A percentile compares a stretch with the other conserved stretches of the same genome.
phyloP scores from a whole-genome alignment of 2,113 vertebrate genomes.

The Datnioides undecimradiatus region DNA sequence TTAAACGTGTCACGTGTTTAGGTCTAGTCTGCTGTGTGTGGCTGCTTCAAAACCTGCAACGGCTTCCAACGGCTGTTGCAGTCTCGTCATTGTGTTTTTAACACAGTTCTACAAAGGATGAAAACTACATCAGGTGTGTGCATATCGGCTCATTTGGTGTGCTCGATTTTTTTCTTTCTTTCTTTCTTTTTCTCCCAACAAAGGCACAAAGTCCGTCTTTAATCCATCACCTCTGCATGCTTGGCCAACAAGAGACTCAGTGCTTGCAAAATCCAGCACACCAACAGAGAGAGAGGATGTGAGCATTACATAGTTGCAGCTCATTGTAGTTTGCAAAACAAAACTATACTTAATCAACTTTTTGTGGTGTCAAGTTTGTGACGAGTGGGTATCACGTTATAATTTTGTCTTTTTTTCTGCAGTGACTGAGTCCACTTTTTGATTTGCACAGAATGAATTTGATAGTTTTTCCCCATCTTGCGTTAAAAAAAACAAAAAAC shows the following conservation, averaged over 20 bases:
- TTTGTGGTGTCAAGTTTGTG: conserved; percentile 33
- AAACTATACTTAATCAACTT: conserved; percentile 41
- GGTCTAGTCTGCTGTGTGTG: conserved; percentile 58
- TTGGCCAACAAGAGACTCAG: conserved; percentile 11
- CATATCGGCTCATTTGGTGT: conserved; percentile 25
- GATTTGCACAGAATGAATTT: conserved; percentile 50
- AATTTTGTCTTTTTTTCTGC: neutral
- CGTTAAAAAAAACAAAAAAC: conserved; percentile 40
- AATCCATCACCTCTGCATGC: conserved; percentile 61
- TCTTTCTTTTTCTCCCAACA: neutral
- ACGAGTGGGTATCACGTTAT: neutral
- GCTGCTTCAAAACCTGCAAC: conserved; percentile 50
- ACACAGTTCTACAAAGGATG: conserved; percentile 6
- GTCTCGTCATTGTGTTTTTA: conserved; percentile 4
- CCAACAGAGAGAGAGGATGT: neutral
- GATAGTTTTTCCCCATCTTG: neutral
- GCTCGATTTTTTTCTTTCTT: conserved; percentile 6
- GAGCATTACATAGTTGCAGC: neutral
- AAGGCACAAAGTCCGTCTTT: neutral
- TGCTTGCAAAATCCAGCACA: conserved; percentile 13
- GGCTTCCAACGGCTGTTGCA: neutral
- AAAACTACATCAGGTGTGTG: conserved; percentile 24
- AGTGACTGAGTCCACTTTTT: conserved; percentile 33
- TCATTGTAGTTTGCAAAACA: conserved; percentile 42
- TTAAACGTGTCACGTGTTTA: conserved; percentile 48